Base-by-base conservation (phyloP, 2,888 invertebrate genomes). In the Lasioglossum oenotherae region DNA sequence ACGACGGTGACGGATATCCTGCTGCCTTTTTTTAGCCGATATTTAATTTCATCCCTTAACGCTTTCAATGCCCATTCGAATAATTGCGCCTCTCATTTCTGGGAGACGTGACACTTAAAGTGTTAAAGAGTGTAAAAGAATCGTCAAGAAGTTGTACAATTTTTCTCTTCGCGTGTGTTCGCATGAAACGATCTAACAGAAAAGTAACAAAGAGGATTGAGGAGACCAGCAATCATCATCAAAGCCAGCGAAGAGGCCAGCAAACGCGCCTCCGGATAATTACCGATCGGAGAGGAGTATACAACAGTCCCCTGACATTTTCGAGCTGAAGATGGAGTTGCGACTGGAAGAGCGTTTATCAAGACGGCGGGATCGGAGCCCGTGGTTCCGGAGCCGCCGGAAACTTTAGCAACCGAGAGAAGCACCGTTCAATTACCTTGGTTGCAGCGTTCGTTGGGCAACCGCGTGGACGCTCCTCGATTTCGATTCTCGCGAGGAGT, bases 381-480 rank as follows among this genome's bases (percentile, higher is more conserved):
- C 38, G 49, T 76, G 67, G 38, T 57, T 74, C 19, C 44, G 71
- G 71, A 79, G 79, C 35, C 46, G 49, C 84, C 84, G 84, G 84
- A 84, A 84, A 60, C 83, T 84, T 85, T 84, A 75, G 84, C 85
- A 85, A 85, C 41, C 41, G 53, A 53, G 38, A 14, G 16, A 16
- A 23, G 6, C 31, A 80, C 46, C 84, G 64, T 80, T 84, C 84
- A 80, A 85, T 85, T 84, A 84, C n/a, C 71, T 53, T 75, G n/a
- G 72, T 88, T 74, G 77, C 81, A 35, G 69, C 60, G 79, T 85
- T 72, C 35, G 80, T 85, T 85, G 31, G 71, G 84, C 84, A 85
- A 85, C 67, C 72, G n/a, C 60, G 83, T 67, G 74, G 57, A 74
- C 74, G 38, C 53, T 53, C 27, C 71, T 27, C 75, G 75, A 71